A percentile compares a stretch with the other conserved stretches of the same genome.
Conservation (phyloP, 2,888 invertebrate species). For the Dysmachus trigonus region DNA sequence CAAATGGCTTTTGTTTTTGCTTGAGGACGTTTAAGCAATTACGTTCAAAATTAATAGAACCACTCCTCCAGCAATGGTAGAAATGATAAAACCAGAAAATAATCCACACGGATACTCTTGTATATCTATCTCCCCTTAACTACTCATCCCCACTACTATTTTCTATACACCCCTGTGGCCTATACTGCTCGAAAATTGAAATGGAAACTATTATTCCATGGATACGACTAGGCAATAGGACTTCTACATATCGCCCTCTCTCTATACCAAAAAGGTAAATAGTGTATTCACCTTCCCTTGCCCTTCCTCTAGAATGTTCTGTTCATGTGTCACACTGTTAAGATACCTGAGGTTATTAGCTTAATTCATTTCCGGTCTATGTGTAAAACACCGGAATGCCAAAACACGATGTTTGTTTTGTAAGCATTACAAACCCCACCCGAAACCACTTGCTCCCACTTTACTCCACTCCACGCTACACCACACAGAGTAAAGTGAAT, state of each 20-base stretch:
- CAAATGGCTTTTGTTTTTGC: background rate
- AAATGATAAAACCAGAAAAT: background rate
- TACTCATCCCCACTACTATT: background rate
- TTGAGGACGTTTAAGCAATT: background rate
- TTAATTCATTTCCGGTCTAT: conserved; percentile 4
- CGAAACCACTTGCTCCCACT: background rate
- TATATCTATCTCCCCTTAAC: background rate
- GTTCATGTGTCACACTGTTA: conserved; percentile 6
- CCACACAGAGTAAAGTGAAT: background rate
- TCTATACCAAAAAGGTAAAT: background rate
- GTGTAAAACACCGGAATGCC: background rate
- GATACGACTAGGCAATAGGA: background rate
- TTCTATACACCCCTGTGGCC: no score
- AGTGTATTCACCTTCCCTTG: background rate
- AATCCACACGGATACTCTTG: background rate
- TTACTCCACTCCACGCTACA: no score
- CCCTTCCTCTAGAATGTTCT: background rate
- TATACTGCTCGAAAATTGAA: background rate
- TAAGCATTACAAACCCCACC: background rate
- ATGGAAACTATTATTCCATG: background rate
- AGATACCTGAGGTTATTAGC: conserved; percentile 11
- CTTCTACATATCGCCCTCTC: background rate
- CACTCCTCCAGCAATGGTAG: background rate
- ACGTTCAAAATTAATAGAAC: conserved; percentile 7
- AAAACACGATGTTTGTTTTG: background rate